phyloP scores from a whole-genome alignment of 2,888 invertebrate genomes.

The Caenorhabditis sp. region DNA sequence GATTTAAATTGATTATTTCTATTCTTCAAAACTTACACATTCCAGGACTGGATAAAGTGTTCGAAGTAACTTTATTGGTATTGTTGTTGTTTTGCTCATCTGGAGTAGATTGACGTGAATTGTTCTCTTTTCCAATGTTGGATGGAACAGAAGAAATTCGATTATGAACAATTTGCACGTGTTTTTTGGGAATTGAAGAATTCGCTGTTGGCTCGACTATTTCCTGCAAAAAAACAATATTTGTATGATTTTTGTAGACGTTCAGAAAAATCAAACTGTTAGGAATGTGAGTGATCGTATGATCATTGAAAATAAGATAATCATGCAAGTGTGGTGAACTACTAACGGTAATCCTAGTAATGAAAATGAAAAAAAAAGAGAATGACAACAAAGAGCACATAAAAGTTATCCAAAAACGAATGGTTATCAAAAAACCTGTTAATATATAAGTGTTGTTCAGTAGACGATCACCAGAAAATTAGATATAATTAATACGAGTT shows the following conservation, averaged over 20 bases:
- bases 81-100: conserved; percentile 38
- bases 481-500: no score
- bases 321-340: background rate
- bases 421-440: conserved; percentile 20
- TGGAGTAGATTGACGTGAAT: conserved; percentile 17
- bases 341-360: background rate
- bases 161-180: conserved; percentile 34
- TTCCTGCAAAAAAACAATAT: conserved; percentile 18
- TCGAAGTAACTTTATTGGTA: conserved; percentile 4
- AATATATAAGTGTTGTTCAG: conserved; percentile 23
- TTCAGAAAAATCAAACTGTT: background rate
- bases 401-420: conserved; percentile 12
- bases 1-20: background rate
- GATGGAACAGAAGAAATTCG: conserved; percentile 37
- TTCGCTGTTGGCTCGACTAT: conserved; percentile 36
- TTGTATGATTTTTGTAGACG: background rate
- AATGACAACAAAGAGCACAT: conserved; percentile 22
- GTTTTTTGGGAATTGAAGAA: conserved; percentile 24
- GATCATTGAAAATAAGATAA: background rate
- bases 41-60: conserved; percentile 24
- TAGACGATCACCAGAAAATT: conserved; percentile 36
- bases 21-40: conserved; percentile 11
- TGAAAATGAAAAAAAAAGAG: background rate
- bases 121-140: background rate
- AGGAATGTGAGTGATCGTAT: no score